Base-by-base conservation (phyloP, 2,113 vertebrate species). In the Neomonachus schauinslandi region DNA sequence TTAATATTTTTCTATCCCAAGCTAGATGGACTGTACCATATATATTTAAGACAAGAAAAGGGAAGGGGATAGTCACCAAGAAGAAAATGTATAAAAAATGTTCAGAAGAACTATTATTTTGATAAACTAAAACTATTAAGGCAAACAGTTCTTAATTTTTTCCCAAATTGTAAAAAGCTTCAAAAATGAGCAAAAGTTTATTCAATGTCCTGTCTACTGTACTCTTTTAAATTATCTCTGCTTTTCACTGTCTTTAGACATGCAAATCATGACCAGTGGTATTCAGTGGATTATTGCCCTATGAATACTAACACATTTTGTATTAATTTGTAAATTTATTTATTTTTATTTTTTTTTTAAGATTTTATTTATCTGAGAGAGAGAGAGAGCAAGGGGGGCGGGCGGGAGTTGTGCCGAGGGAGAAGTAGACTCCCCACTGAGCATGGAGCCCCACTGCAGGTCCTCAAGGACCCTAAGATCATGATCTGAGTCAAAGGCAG, bases 361-460 rank as follows among this genome's bases (percentile, higher is more conserved):
- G 12, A 31, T 65, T 63, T 24, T 83, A 72, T 49, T 19, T 69
- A n/a, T 69, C 19, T 69, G 33, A 69, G 13, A 69, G 7, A 69
- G 31, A 67, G 63, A 33, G 7, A 69, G 2, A 0, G 6, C 14
- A 7, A 33, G 15, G 2, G 7, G 65, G 5, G 13, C 14, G 5
- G 13, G 5, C 5, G 65, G 31, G 59, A 46, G 7, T 46, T 46
- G 24, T 61, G 19, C 31, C 33, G 65, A 67, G 3, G 16, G 67
- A 19, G 18, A 69, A 69, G 33, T 16, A 69, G 67, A 18, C 33
- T 19, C 7, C 33, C 33, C 16, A 4, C 67, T n/a, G 33, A 69
- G 67, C 33, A n/a, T 33, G 67, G 16, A 69, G 16, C 16, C 67
- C 33, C 15, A n/a, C 26, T 19, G 3, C 16, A 2, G 7, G 7